Percentiles rank a stretch among this genome's conserved stretches.
These are phyloP conservation scores for Lepisosteus oculatus DNA, from an alignment of 2,113 vertebrate species.

Conservation along the genomic window DNA sequence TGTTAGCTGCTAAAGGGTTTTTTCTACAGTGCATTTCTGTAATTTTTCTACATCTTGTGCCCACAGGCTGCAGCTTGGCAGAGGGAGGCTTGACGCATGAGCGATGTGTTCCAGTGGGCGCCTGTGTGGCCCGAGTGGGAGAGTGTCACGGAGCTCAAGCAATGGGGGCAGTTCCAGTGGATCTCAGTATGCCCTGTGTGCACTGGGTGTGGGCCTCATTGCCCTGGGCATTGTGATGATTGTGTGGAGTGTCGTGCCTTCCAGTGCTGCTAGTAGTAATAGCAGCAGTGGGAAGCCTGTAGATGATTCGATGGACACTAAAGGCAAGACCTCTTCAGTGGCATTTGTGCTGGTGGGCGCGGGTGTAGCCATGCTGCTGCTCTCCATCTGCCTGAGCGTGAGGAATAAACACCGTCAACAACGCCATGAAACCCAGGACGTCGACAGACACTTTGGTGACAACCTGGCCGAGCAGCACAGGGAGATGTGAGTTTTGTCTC, in stretches of 20 bases:
- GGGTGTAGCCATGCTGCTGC: constrained; percentile 76
- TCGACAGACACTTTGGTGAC: constrained; percentile 23
- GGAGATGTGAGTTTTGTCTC: constrained; percentile 48
- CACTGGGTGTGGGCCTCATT: constrained; percentile 86
- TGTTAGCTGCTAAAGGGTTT: too few relatives aligned
- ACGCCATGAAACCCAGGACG: constrained; percentile 38
- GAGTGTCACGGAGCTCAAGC: constrained; percentile 13
- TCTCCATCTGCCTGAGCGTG: constrained; percentile 83
- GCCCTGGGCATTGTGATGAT: constrained; percentile 92
- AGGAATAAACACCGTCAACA: constrained; percentile 74
- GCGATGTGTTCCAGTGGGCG: constrained; percentile 59
- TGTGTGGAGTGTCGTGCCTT: constrained; percentile 87
- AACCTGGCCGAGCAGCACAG: constrained; percentile 28
- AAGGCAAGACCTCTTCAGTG: constrained; percentile 81
- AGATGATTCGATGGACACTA: constrained; percentile 18
- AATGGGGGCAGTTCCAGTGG: constrained; percentile 61
- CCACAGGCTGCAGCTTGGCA: background rate
- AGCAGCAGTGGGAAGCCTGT: constrained; percentile 40
- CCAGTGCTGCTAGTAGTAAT: constrained; percentile 45
- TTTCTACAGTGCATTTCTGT: too few relatives aligned
- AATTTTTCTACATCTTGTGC: background rate
- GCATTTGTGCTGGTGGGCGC: constrained; percentile 85
- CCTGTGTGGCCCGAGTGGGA: constrained; percentile 40
- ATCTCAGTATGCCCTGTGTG: constrained; percentile 87
- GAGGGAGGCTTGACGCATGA: background rate